Base-by-base conservation (phyloP, 2,888 invertebrate species). In the Limenitis camilla region DNA sequence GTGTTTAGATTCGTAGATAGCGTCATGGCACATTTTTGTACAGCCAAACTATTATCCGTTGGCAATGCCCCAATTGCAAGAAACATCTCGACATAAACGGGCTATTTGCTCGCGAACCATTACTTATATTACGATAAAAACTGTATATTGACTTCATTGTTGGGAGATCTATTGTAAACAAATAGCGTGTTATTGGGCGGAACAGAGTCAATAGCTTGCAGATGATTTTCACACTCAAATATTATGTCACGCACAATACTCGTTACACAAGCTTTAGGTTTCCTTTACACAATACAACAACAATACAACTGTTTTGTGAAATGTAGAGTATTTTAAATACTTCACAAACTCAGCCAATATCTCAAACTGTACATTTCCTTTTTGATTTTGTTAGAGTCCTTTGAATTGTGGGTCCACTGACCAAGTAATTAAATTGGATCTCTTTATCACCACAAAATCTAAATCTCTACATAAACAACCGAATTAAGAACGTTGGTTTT, bases 51-150 rank as follows among this genome's bases (percentile, higher is more conserved):
- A 43, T 50, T 27, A 49, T 52, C 36, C n/a, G 30, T 52, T 56
- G 56, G 56, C 56, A 56, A 39, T 47, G 29, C 36, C 40, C 56
- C 53, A 56, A 47, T 29, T 27, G 28, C 44, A 31, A 52, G 28
- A 39, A 40, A 38, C 30, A 50, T 46, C 29, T 33, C 36, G 48
- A 47, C 43, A 6, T n/a, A 28, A 32, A 6, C 19, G 29, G 32
- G 28, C n/a, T 29, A 10, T 39, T 38, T 40, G n/a, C 29, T 39
- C 39, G 31, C 27, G 8, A 27, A 10, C 29, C 29, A 31, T n/a
- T n/a, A 11, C 27, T 38, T 9, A 6, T 10, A 42, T 11, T 19
- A 31, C 31, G 0, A n/a, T 38, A 10, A 9, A 3, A n/a, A 10
- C 10, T 36, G 35, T 36, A 36, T 10, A 36, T 9, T 10, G 10